Percentiles rank a stretch among this genome's conserved stretches.
Evolutionary conservation across 2,888 invertebrate genomes (phyloP).

Genomic region (Anaspis maculata): DNA sequence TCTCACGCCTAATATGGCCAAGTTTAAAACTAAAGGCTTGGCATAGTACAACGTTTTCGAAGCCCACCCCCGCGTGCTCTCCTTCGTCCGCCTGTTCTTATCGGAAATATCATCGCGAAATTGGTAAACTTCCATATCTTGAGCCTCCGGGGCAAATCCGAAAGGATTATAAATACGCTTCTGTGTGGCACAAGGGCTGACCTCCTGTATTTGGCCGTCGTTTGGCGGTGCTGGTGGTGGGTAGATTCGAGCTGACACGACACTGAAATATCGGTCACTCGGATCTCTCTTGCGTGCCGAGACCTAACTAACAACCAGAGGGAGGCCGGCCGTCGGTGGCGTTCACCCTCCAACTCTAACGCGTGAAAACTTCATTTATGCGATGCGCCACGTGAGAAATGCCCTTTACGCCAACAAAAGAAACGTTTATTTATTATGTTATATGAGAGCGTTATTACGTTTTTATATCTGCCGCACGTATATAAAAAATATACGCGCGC

Average conservation of each 20-base stretch:
- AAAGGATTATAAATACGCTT: too few relatives aligned
- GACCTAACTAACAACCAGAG: conserved; percentile 5
- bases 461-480: conserved; percentile 15
- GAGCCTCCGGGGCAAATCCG: too few relatives aligned
- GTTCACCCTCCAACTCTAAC: too few relatives aligned
- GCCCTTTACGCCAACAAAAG: conserved; percentile 15
- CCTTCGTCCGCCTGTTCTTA: too few relatives aligned
- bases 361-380: conserved; percentile 16
- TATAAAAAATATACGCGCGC: conserved; percentile 14
- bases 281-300: conserved; percentile 10
- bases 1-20: too few relatives aligned
- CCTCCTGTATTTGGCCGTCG: too few relatives aligned
- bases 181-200: too few relatives aligned
- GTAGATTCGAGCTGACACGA: conserved; percentile 4
- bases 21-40: too few relatives aligned
- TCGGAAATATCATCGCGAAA: too few relatives aligned
- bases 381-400: conserved; percentile 15
- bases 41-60: too few relatives aligned
- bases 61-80: too few relatives aligned
- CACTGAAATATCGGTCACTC: conserved; percentile 11
- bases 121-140: too few relatives aligned
- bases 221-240: neutral
- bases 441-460: conserved; percentile 17
- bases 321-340: conserved; percentile 5
- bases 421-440: conserved; percentile 17